These are phyloP conservation scores for Tipula lateralis DNA, from an alignment of 2,888 invertebrate genomes.

Conservation along the genomic window DNA sequence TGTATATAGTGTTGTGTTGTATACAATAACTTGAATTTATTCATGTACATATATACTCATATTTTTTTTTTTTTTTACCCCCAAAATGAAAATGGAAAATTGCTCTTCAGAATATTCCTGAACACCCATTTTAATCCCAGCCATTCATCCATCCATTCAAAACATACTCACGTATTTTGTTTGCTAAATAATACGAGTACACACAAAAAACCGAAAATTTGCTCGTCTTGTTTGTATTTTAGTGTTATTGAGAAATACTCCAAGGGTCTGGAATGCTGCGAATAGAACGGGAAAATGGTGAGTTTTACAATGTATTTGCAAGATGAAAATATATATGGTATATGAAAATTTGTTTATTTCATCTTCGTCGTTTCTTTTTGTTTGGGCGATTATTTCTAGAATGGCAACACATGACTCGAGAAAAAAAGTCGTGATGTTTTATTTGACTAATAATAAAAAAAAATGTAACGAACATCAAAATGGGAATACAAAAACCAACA, in stretches of 20 bases:
- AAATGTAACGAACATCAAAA: background rate
- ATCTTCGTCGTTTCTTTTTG: background rate
- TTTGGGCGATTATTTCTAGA: background rate
- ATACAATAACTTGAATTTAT: background rate
- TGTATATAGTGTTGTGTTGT: background rate
- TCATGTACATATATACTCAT: background rate
- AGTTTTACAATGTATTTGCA: background rate
- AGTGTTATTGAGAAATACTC: background rate
- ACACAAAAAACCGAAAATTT: background rate
- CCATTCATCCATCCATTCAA: slow-evolving; percentile 19
- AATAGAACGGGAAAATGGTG: background rate
- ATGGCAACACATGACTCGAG: background rate
- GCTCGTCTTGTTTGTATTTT: background rate
- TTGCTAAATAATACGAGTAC: background rate
- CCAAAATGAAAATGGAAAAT: background rate
- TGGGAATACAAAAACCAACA: too few species aligned
- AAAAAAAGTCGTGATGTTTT: background rate
- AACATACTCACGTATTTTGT: background rate
- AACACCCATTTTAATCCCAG: background rate
- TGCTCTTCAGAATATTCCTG: background rate
- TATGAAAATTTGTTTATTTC: background rate
- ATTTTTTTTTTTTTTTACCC: background rate
- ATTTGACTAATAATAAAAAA: background rate
- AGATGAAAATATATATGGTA: too few species aligned
- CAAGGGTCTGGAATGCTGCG: background rate